Percentiles rank a stretch among this genome's conserved stretches.
Evolutionary conservation across 2,113 vertebrate genomes (phyloP).

Genomic region (Notothenia rossii): DNA sequence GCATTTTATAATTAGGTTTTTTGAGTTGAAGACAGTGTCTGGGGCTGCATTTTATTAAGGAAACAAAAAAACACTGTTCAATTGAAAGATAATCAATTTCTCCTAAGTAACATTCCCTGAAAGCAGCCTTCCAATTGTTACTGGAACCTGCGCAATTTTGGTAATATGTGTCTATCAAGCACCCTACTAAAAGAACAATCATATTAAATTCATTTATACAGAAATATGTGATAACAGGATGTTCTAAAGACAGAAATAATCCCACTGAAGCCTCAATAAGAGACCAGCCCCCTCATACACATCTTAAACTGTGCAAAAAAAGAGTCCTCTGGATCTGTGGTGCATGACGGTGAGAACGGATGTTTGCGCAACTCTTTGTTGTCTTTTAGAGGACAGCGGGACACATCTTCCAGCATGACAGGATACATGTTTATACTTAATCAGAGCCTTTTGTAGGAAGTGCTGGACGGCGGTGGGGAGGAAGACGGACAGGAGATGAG

Average conservation of each 20-base stretch:
- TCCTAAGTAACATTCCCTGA: not conserved
- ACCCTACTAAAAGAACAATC: not conserved
- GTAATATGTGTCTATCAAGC: no score
- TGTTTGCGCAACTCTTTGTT: constrained; percentile 47
- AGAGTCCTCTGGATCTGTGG: not conserved
- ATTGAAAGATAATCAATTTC: no score
- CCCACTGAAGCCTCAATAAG: not conserved
- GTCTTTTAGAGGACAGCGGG: constrained; percentile 39
- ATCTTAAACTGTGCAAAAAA: not conserved
- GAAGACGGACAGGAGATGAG: constrained; percentile 51
- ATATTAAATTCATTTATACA: not conserved
- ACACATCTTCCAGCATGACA: constrained; percentile 26
- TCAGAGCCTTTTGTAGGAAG: constrained; percentile 58
- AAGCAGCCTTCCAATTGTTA: not conserved
- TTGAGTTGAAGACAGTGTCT: no score
- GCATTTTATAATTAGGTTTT: no score
- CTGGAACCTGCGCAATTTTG: not conserved
- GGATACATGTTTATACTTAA: constrained; percentile 63
- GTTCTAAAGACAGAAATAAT: not conserved
- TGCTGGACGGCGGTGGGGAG: constrained; percentile 23
- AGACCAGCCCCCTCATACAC: not conserved
- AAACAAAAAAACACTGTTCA: no score
- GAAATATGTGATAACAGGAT: not conserved
- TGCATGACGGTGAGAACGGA: constrained; percentile 12
- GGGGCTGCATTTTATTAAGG: no score